phyloP scores from a whole-genome alignment of 2,113 vertebrate species.

The Vireo altiloquus region DNA sequence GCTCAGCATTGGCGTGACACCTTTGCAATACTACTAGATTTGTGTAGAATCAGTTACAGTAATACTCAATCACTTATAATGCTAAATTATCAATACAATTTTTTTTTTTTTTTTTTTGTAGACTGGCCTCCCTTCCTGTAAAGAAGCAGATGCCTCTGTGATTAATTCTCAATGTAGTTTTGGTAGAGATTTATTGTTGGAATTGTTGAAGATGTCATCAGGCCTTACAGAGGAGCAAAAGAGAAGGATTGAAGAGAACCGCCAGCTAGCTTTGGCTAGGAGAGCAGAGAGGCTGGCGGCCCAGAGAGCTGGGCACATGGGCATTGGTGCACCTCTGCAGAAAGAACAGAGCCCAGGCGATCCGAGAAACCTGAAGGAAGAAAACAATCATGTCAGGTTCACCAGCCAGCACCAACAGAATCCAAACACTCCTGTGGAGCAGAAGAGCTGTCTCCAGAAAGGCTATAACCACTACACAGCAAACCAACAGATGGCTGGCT shows the following conservation, averaged over 20 bases:
- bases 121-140: background rate
- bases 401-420: background rate
- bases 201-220: constrained; percentile 78
- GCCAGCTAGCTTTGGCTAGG: constrained; percentile 84
- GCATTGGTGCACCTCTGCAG: background rate
- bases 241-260: constrained; percentile 89
- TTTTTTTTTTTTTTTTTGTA: background rate
- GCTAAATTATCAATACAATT: background rate
- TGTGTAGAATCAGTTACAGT: background rate
- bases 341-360: background rate
- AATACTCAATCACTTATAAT: background rate
- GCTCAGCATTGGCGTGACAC: background rate
- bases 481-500: constrained; percentile 15
- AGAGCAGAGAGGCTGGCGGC: constrained; percentile 84
- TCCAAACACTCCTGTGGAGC: background rate
- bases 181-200: background rate
- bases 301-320: background rate
- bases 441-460: constrained; percentile 25
- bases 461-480: background rate
- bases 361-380: background rate
- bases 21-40: background rate
- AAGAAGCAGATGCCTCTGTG: background rate
- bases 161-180: background rate
- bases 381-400: background rate
- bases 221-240: constrained; percentile 88